Evolutionary conservation across 2,888 invertebrate species (phyloP).

Genomic region (Lasioglossum leucozonium): DNA sequence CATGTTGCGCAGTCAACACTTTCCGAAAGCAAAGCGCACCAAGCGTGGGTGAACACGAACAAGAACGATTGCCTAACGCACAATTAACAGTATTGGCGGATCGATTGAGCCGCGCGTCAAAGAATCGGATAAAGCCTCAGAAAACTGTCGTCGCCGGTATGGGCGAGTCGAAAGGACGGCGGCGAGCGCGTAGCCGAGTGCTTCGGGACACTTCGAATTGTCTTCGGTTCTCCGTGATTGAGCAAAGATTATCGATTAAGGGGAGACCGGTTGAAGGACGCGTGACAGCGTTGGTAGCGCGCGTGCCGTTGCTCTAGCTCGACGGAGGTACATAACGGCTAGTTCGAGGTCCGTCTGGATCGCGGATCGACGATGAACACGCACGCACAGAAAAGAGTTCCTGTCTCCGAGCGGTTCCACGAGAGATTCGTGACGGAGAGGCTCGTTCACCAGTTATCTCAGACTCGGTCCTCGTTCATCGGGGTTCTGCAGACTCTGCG

Average conservation of each 20-base stretch:
- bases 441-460: slow-evolving; percentile 23
- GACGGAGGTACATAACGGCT: background rate
- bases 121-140: slow-evolving; percentile 1
- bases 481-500: background rate
- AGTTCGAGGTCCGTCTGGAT: background rate
- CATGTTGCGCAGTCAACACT: background rate
- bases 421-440: slow-evolving; percentile 8
- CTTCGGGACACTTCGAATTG: slow-evolving; percentile 47
- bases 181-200: slow-evolving; percentile 43
- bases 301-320: slow-evolving; percentile 3
- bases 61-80: background rate
- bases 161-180: slow-evolving; percentile 41
- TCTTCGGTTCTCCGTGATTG: slow-evolving; percentile 68
- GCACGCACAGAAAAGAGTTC: slow-evolving; percentile 4
- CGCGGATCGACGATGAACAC: slow-evolving; percentile 2
- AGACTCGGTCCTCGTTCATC: slow-evolving; percentile 1
- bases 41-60: slow-evolving; percentile 13
- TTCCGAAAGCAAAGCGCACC: background rate
- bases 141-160: slow-evolving; percentile 43
- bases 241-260: slow-evolving; percentile 72
- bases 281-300: slow-evolving; percentile 26
- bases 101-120: background rate
- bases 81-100: background rate
- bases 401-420: background rate
- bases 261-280: slow-evolving; percentile 50